Conservation (phyloP, 2,888 invertebrate genomes). For the Allacma fusca region DNA sequence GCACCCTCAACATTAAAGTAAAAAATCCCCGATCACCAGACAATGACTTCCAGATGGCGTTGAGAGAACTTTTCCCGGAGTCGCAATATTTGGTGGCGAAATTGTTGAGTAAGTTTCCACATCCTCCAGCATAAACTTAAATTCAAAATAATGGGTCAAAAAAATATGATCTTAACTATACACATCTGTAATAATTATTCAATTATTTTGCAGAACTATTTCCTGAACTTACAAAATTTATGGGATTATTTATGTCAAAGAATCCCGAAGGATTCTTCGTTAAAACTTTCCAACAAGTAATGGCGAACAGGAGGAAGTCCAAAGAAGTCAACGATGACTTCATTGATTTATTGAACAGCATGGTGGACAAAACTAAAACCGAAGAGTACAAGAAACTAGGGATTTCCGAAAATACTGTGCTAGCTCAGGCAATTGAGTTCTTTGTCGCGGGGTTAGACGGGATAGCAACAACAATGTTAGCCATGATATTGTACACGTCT, state of each 20-base stretch:
- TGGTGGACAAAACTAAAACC: conserved; percentile 42
- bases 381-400: conserved; percentile 45
- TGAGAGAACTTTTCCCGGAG: conserved; percentile 45
- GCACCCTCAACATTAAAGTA: conserved; percentile 12
- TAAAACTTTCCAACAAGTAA: conserved; percentile 50
- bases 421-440: conserved; percentile 54
- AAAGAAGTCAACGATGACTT: conserved; percentile 47
- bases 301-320: conserved; percentile 43
- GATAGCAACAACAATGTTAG: conserved; percentile 44
- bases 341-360: conserved; percentile 48
- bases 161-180: too few relatives aligned
- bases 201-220: not conserved
- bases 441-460: conserved; percentile 59
- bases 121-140: too few relatives aligned
- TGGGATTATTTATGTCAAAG: too few relatives aligned
- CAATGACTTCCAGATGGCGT: conserved; percentile 55
- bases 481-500: conserved; percentile 34
- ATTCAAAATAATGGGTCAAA: too few relatives aligned
- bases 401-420: conserved; percentile 52
- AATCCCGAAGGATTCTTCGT: conserved; percentile 37
- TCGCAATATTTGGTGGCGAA: not conserved
- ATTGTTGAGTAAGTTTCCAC: not conserved
- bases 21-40: conserved; percentile 53
- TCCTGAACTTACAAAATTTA: not conserved
- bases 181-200: too few relatives aligned